Evolutionary conservation across 2,888 invertebrate species (phyloP).

Genomic region (Xanthia icteritia): DNA sequence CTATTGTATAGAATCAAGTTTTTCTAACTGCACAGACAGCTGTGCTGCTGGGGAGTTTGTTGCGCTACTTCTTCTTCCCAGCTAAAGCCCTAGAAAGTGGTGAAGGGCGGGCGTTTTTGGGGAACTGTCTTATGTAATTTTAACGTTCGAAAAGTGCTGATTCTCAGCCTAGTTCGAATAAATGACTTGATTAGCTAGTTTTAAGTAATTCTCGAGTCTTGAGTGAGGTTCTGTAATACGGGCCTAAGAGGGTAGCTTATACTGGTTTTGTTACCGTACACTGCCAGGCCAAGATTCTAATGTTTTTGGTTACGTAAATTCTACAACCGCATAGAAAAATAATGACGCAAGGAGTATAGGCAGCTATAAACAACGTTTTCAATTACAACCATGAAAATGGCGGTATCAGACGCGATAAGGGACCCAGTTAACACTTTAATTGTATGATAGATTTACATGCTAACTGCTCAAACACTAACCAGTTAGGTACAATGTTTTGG

Average conservation of each 20-base stretch:
- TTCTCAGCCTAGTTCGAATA: no score
- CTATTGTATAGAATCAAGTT: no score
- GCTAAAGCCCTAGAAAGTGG: no score
- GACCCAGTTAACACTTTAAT: conserved; percentile 46
- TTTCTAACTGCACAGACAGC: no score
- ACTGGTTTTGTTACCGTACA: not conserved
- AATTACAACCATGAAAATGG: conserved; percentile 54
- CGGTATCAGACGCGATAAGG: conserved; percentile 59
- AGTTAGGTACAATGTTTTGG: not conserved
- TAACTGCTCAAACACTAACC: conserved; percentile 17
- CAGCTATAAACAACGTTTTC: conserved; percentile 37
- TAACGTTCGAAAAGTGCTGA: no score
- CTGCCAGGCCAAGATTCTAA: not conserved
- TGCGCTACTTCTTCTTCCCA: no score
- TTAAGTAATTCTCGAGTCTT: no score
- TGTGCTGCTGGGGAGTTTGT: no score
- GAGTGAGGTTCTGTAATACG: no score
- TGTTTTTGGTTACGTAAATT: not conserved
- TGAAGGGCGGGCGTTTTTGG: no score
- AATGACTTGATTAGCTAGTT: no score
- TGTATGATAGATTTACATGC: conserved; percentile 20
- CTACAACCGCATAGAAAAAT: conserved; percentile 22
- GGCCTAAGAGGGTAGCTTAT: not conserved
- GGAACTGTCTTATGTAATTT: no score
- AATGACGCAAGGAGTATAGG: conserved; percentile 21